These are phyloP conservation scores for Danio aesculapii DNA, from an alignment of 2,797 vertebrate species.

Conservation along the genomic window DNA sequence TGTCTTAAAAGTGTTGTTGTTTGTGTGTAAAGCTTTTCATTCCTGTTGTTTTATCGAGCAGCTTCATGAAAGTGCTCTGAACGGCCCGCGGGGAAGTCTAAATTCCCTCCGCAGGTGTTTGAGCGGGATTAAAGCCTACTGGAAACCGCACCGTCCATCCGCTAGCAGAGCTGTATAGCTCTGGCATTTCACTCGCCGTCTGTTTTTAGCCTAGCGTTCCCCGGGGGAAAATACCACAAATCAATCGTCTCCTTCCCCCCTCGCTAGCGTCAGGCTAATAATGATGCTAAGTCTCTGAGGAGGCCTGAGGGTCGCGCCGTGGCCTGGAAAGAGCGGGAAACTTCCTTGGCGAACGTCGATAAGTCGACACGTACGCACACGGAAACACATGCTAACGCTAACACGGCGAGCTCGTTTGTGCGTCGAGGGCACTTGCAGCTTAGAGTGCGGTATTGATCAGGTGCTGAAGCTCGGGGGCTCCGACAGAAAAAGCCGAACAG, in stretches of 20 bases:
- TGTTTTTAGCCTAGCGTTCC: slow-evolving; percentile 55
- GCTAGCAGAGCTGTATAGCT: slow-evolving; percentile 14
- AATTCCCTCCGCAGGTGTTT: slow-evolving; percentile 56
- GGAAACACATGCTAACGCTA: slow-evolving; percentile 2
- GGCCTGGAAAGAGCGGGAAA: slow-evolving; percentile 25
- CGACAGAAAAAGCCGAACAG: slow-evolving; percentile 62
- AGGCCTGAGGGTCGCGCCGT: slow-evolving; percentile 19
- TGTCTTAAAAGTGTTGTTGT: slow-evolving; percentile 7
- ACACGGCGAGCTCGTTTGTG: slow-evolving; percentile 47
- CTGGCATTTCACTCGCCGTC: slow-evolving; percentile 60
- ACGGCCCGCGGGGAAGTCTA: slow-evolving; percentile 46
- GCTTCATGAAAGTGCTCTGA: slow-evolving; percentile 41
- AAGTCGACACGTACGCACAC: slow-evolving; percentile 3
- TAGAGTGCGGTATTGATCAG: slow-evolving; percentile 62
- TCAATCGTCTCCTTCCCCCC: slow-evolving; percentile 57
- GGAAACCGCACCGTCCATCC: slow-evolving; percentile 9
- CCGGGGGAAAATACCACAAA: slow-evolving; percentile 39
- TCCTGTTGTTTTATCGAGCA: slow-evolving; percentile 43
- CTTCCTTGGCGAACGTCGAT: slow-evolving; percentile 18
- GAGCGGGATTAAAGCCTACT: slow-evolving; percentile 47
- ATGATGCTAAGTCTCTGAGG: slow-evolving; percentile 53
- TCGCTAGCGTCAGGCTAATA: slow-evolving; percentile 46
- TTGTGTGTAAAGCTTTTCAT: slow-evolving; percentile 17
- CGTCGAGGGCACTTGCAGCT: slow-evolving; percentile 48
- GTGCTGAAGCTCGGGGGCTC: slow-evolving; percentile 37